A percentile compares a stretch with the other conserved stretches of the same genome.
phyloP scores from a whole-genome alignment of 2,888 invertebrate genomes.

The Volucella bombylans region DNA sequence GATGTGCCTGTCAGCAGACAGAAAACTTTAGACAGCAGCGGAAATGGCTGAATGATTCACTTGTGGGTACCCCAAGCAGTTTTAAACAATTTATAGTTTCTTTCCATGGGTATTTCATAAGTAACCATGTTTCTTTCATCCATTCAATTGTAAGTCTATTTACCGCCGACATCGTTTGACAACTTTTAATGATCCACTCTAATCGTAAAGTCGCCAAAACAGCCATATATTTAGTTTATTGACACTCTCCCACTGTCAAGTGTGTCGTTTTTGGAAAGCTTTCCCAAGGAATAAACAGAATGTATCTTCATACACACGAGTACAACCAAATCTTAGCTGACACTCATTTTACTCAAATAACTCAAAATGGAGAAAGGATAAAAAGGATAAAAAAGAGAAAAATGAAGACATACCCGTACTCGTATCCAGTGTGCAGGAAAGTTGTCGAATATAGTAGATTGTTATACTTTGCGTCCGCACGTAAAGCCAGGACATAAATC shows the following conservation, averaged over 20 bases:
- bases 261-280: background rate
- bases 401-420: background rate
- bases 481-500: conserved; percentile 17
- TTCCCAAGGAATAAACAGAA: background rate
- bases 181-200: background rate
- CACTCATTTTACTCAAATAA: conserved; percentile 22
- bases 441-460: conserved; percentile 1
- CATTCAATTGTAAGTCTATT: background rate
- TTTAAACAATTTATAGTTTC: no score
- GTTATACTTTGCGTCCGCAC: conserved; percentile 9
- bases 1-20: no score
- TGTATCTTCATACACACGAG: background rate
- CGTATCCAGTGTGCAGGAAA: background rate
- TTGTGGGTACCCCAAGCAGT: no score
- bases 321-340: conserved; percentile 1
- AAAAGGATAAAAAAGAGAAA: background rate
- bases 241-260: conserved; percentile 16
- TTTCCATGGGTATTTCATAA: no score
- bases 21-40: no score
- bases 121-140: background rate
- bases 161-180: no score
- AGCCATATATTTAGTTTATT: conserved; percentile 27
- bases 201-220: background rate
- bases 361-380: background rate
- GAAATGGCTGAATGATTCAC: no score